Percentiles rank a stretch among this genome's conserved stretches.
These are phyloP conservation scores for Coelopa pilipes DNA, from an alignment of 2,888 invertebrate genomes.

Conservation along the genomic window DNA sequence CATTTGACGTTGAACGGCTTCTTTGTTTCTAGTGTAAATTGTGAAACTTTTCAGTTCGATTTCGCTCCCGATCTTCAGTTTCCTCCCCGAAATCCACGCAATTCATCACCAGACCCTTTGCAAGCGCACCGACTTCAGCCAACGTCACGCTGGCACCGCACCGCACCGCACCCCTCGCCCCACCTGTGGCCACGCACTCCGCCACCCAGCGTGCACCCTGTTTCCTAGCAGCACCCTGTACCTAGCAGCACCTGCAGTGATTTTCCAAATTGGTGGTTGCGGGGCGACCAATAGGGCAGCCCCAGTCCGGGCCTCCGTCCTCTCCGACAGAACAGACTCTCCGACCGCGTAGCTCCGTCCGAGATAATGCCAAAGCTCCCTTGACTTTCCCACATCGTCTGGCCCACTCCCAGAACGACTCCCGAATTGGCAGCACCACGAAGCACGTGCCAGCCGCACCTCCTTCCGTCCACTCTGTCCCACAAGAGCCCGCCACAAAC, in stretches of 20 bases:
- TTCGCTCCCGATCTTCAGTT: not conserved
- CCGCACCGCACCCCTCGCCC: not conserved
- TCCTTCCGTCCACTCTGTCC: too few relatives aligned
- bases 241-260: constrained; percentile 1
- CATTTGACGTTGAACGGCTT: constrained; percentile 17
- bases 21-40: not conserved
- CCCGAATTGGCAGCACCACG: too few relatives aligned
- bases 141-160: too few relatives aligned
- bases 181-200: not conserved
- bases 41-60: not conserved
- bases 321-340: too few relatives aligned
- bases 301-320: too few relatives aligned
- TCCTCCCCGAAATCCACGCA: not conserved
- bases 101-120: not conserved
- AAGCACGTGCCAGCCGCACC: too few relatives aligned
- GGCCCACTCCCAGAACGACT: too few relatives aligned
- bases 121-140: not conserved
- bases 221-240: not conserved
- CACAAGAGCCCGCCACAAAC: not conserved
- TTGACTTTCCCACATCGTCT: too few relatives aligned
- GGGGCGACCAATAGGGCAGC: too few relatives aligned
- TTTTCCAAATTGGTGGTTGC: not conserved
- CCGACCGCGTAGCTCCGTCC: too few relatives aligned
- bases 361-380: too few relatives aligned
- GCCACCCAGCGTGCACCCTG: not conserved